Evolutionary conservation across 1,140 invertebrate genomes (phyloP).

Genomic region (Neuroterus valhalla): DNA sequence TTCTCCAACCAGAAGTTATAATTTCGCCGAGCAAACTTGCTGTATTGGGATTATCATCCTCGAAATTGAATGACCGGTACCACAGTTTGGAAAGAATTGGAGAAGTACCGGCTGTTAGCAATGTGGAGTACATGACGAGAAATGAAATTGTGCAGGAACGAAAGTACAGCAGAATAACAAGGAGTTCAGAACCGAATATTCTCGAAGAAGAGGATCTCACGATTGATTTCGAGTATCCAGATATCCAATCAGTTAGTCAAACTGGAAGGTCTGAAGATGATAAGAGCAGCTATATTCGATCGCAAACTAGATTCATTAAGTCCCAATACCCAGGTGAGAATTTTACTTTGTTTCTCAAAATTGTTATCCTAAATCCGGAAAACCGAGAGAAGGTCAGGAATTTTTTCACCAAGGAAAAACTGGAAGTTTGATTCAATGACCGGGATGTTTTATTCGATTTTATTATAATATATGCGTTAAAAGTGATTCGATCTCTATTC

Average conservation of each 20-base stretch:
- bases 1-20: slow-evolving; percentile 78
- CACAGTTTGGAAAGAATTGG: slow-evolving; percentile 86
- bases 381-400: too few relatives aligned
- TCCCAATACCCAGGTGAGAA: slow-evolving; percentile 85
- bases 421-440: too few relatives aligned
- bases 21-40: slow-evolving; percentile 76
- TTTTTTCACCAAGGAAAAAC: too few relatives aligned
- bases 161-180: slow-evolving; percentile 72
- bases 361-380: too few relatives aligned
- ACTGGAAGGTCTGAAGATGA: slow-evolving; percentile 81
- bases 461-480: background rate
- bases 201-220: slow-evolving; percentile 76
- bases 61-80: slow-evolving; percentile 88
- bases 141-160: slow-evolving; percentile 73
- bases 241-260: slow-evolving; percentile 78
- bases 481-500: too few relatives aligned
- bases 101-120: slow-evolving; percentile 73
- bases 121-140: slow-evolving; percentile 77
- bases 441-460: background rate
- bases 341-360: background rate
- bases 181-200: slow-evolving; percentile 72
- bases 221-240: slow-evolving; percentile 82
- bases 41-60: slow-evolving; percentile 86
- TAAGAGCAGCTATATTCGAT: slow-evolving; percentile 76
- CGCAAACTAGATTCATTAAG: slow-evolving; percentile 86